Base-by-base conservation (phyloP, 1,140 invertebrate species). In the Heliconius hermathena region DNA sequence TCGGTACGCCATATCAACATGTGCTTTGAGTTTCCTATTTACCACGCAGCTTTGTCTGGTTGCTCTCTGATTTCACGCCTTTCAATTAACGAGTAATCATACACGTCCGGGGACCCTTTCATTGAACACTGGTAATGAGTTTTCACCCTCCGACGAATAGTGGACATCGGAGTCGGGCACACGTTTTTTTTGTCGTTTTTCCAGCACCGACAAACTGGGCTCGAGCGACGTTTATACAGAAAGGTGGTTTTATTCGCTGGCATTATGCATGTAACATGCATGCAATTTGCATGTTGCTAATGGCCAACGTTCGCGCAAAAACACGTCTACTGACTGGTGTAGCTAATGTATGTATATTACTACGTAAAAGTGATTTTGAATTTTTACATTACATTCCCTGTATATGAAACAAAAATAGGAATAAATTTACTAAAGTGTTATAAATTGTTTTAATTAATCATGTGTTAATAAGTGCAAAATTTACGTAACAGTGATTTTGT, bases 1-100 rank as follows among this genome's bases (percentile, higher is more conserved):
- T 13, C 60, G 60, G 13, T 26, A 60, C 22, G 57, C 57, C 9
- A 66, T 60, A 81, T 83, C 80, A 84, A 85, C 83, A 85, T 84
- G 82, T 83, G 85, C 86, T 87, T 89, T 88, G 84, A 88, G 81
- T 89, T 87, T 86, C 83, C 85, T 87, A 89, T 90, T 87, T 88
- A 85, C 85, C 83, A 84, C 83, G 82, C 52, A 70, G 85, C 89
- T 93, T 91, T 93, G 89, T 92, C 86, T 89, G 84, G 80, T 83
- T 85, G 86, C 89, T 86, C 88, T 90, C 85, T 93, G 91, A 93
- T 93, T 94, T 94, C 90, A 88, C 88, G 84, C 88, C 89, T 91
- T 92, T 93, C 93, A 94, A 93, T 94, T 94, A 94, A 93, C 90
- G 86, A 90, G 93, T 93, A 94, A 91, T 94, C 93, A 94, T 93